Percentiles rank a stretch among this genome's conserved stretches.
These are phyloP conservation scores for Ptiloglossa arizonensis DNA, from an alignment of 1,140 invertebrate genomes.

Conservation along the genomic window DNA sequence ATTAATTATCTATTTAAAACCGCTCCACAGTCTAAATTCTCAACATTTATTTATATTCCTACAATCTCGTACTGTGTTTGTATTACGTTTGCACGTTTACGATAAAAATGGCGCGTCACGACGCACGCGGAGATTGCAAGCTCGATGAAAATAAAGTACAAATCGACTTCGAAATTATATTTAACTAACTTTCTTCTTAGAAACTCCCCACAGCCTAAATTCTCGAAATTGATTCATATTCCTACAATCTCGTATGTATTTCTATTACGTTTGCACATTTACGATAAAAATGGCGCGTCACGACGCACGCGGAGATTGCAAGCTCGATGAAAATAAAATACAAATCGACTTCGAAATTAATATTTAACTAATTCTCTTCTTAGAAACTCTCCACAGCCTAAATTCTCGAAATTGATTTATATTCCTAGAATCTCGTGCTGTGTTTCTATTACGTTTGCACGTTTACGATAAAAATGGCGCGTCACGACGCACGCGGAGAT, in stretches of 20 bases:
- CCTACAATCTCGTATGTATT: no score
- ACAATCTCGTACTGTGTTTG: no score
- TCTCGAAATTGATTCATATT: constrained; percentile 7
- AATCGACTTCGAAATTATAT: no score
- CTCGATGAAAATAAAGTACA: neutral
- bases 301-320: neutral
- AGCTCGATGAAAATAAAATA: neutral
- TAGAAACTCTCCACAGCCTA: no score
- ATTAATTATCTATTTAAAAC: no score
- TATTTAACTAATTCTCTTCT: no score
- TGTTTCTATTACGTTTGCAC: neutral
- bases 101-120: constrained; percentile 1
- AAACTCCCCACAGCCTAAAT: no score
- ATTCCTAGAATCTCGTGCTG: neutral
- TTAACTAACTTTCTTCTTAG: no score
- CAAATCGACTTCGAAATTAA: no score
- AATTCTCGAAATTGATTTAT: constrained; percentile 1
- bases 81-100: neutral
- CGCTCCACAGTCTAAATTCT: no score
- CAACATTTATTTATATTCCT: neutral
- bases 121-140: neutral
- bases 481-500: neutral
- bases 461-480: neutral
- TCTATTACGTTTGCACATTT: neutral
- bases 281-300: neutral